Evolutionary conservation across 2,888 invertebrate genomes (phyloP), one percentile per base, ranked within the genome.

Genomic region (Epistrophe grossulariae): DNA sequence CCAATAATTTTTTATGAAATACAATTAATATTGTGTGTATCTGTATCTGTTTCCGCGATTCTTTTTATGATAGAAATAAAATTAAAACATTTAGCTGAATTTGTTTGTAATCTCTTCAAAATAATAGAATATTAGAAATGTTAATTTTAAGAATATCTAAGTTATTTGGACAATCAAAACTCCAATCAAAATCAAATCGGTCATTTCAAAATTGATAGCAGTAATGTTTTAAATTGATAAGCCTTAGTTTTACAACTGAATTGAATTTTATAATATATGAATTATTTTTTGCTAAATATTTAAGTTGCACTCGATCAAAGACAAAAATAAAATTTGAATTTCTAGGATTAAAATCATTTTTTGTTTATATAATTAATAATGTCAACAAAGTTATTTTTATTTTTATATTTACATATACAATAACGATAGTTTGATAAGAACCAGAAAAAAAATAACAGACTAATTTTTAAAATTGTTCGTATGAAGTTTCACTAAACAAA

Each of bases 401-500:
- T 62, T 43, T 43, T 62, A 31, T 55, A 55, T 8, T 8, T 4
- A 40, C 7, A 60, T 19, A 11, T 19, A 13, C 9, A 40, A 40
- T 38, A 2, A 13, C 19, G 5, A 2, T 35, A 35, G 7, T 11
- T 60, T 60, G 3, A 62, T 62, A 62, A 24, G 40, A 24, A 40
- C n/a, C 10, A 28, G 3, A 28, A 35, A 35, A n/a, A 35, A n/a
- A 28, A 17, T 0, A 35, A 35, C 40, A 62, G 15, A 62, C 15
- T 62, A 62, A 62, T 40, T 62, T 62, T 43, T 15, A 24, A 62
- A 24, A 62, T 43, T 43, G 15, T 43, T 62, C 43, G 40, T 43
- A 43, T 24, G 19, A 17, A 59, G 59, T 62, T 62, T 62, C 40
- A 62, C 40, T 62, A 9, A 43, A 62, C 19, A 40, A 62, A 62